A percentile compares a stretch with the other conserved stretches of the same genome.
phyloP scores from a whole-genome alignment of 2,113 vertebrate species.

The Notothenia coriiceps region DNA sequence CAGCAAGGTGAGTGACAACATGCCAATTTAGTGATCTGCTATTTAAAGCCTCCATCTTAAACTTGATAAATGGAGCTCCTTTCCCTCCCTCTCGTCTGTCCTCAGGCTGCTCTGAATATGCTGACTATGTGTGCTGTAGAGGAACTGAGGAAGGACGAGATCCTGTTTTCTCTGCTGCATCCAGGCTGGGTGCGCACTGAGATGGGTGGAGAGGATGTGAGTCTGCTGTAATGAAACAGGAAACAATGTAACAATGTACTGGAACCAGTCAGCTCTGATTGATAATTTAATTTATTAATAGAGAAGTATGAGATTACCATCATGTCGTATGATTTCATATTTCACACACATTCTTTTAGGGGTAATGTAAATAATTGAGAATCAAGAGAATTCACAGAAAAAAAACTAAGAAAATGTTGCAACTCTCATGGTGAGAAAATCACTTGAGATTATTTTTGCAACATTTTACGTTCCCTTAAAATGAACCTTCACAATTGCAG shows the following conservation, averaged over 20 bases:
- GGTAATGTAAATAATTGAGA: neutral
- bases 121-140: slow-evolving; percentile 27
- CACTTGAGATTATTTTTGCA: neutral
- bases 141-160: slow-evolving; percentile 53
- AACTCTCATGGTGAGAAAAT: neutral
- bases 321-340: neutral
- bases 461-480: neutral
- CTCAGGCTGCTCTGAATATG: slow-evolving; percentile 45
- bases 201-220: slow-evolving; percentile 59
- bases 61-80: neutral
- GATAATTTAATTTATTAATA: slow-evolving; percentile 33
- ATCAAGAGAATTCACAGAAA: too few relatives aligned
- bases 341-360: neutral
- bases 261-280: neutral
- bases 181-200: slow-evolving; percentile 57
- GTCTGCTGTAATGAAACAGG: slow-evolving; percentile 27
- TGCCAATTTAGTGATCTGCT: neutral
- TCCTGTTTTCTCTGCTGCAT: slow-evolving; percentile 57
- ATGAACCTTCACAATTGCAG: neutral
- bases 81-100: neutral
- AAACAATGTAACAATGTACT: slow-evolving; percentile 6
- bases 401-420: too few relatives aligned
- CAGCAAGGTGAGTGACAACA: slow-evolving; percentile 73
- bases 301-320: neutral
- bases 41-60: neutral